A percentile compares a stretch with the other conserved stretches of the same genome.
Evolutionary conservation across 1,140 invertebrate species (phyloP).

Genomic region (Drosophila nannoptera): DNA sequence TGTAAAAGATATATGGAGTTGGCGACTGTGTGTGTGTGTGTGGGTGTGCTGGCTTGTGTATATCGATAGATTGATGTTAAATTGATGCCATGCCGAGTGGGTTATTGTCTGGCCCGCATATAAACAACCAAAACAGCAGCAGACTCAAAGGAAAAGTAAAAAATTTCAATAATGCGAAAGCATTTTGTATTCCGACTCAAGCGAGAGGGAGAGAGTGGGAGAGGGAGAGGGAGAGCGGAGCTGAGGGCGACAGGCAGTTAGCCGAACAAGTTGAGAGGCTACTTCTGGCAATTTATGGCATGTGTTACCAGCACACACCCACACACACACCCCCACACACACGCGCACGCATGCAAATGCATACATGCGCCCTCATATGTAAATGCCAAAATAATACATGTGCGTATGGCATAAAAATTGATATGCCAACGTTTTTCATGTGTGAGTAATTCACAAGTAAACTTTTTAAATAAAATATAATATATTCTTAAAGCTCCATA

Average conservation of each 20-base stretch:
- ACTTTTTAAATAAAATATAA: slow-evolving; percentile 74
- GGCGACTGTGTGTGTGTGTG: slow-evolving; percentile 7
- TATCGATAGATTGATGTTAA: slow-evolving; percentile 73
- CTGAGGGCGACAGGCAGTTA: slow-evolving; percentile 21
- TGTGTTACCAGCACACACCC: slow-evolving; percentile 67
- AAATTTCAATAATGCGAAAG: slow-evolving; percentile 73
- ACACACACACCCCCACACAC: slow-evolving; percentile 20
- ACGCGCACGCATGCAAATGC: slow-evolving; percentile 9
- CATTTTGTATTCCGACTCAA: slow-evolving; percentile 54
- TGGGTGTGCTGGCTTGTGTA: slow-evolving; percentile 18
- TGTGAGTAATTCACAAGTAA: slow-evolving; percentile 75
- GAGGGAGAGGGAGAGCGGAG: slow-evolving; percentile 11
- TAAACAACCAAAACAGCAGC: slow-evolving; percentile 53
- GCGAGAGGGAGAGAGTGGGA: slow-evolving; percentile 18
- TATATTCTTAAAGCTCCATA: slow-evolving; percentile 13
- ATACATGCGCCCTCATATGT: slow-evolving; percentile 47
- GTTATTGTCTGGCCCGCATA: slow-evolving; percentile 75
- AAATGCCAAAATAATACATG: slow-evolving; percentile 75
- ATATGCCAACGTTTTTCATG: slow-evolving; percentile 75
- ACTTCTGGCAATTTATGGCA: slow-evolving; percentile 75
- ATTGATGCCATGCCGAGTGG: slow-evolving; percentile 70
- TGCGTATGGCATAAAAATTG: slow-evolving; percentile 74
- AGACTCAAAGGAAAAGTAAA: slow-evolving; percentile 48
- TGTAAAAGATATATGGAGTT: slow-evolving; percentile 38
- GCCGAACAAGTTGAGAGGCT: slow-evolving; percentile 52